Percentiles rank a stretch among this genome's conserved stretches.
These are phyloP conservation scores for Alexandromys fortis DNA, from an alignment of 2,113 vertebrate genomes.

Conservation along the genomic window DNA sequence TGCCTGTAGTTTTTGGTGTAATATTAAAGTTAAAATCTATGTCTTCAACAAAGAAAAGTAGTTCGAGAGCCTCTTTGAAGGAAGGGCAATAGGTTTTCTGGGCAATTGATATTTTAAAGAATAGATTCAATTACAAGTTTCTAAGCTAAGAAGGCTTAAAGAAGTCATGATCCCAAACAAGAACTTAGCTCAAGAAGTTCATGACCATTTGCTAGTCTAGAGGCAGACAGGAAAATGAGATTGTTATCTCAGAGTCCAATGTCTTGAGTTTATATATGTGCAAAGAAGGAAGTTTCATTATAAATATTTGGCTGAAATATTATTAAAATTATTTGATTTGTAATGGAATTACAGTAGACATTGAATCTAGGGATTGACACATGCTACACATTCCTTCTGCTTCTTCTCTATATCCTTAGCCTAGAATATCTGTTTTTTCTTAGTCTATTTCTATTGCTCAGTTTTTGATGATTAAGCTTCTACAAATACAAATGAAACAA, in stretches of 20 bases:
- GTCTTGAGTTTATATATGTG: not conserved
- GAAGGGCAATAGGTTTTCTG: not conserved
- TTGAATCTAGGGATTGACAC: not conserved
- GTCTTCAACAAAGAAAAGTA: slow-evolving; percentile 5
- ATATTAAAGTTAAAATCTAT: not conserved
- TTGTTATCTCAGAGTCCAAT: not conserved
- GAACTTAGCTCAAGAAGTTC: not conserved
- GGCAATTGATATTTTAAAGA: not conserved
- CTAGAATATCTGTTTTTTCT: not conserved
- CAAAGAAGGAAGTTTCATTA: not conserved
- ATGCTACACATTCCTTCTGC: not conserved
- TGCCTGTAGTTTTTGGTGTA: not conserved
- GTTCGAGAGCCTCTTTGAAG: not conserved
- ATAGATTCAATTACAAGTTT: not conserved
- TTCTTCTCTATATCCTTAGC: not conserved
- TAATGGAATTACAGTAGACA: not conserved
- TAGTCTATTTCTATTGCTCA: not conserved
- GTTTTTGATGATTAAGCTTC: not conserved
- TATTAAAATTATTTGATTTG: not conserved
- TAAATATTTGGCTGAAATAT: not conserved
- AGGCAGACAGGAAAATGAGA: not conserved
- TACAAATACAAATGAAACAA: not conserved
- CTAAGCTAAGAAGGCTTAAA: not conserved
- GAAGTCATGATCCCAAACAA: not conserved
- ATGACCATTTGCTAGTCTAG: not conserved